Evolutionary conservation across 35 echinoderm and acorn worm species (phyloP), one percentile per base, ranked within the genome.

Genomic region (Anneissia japonica): DNA sequence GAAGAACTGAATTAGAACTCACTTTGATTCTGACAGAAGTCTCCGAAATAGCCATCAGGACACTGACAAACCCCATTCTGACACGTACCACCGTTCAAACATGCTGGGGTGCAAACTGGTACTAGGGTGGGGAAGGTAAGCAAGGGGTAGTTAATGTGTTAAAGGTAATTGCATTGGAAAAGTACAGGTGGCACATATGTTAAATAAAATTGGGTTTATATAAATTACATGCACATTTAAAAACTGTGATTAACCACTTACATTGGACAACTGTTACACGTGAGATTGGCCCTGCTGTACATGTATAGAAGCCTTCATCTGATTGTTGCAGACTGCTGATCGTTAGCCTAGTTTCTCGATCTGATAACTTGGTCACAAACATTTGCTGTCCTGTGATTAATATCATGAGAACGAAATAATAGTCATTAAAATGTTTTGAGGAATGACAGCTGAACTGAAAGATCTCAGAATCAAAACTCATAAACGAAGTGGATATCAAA

Each of bases 21-120:
- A 97, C 95, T 91, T 76, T 76, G 77, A 38, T 91, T 73, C 79
- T 93, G 86, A 89, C 95, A 93, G 85, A 88, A 90, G 39, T 86
- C 74, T 32, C 91, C 95, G 37, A 88, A 80, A 38, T 74, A 97
- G 28, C 95, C 91, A 32, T 90, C 82, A 1, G 88, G 74, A 75
- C 91, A 97, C 2, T 83, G 41, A 75, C 91, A 97, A 3, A 91
- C 82, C 7, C 88, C 92, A 74, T 56, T 64, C 32, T 85, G 72
- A 91, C 95, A 97, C 0, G 73, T 89, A 9, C 95, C 89, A 35
- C 88, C 95, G 83, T 97, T 93, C 0, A 82, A 45, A 76, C 95
- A 97, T 4, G 74, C 78, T 75, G 95, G 95, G 55, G 88, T 78
- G 79, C 95, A 97, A 16, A 88, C 39, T 9, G 51, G 39, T 31